Percentiles rank a stretch among this genome's conserved stretches.
These are phyloP conservation scores for Panagrolaimus sp. DNA, from an alignment of 1,140 invertebrate genomes.

Conservation along the genomic window DNA sequence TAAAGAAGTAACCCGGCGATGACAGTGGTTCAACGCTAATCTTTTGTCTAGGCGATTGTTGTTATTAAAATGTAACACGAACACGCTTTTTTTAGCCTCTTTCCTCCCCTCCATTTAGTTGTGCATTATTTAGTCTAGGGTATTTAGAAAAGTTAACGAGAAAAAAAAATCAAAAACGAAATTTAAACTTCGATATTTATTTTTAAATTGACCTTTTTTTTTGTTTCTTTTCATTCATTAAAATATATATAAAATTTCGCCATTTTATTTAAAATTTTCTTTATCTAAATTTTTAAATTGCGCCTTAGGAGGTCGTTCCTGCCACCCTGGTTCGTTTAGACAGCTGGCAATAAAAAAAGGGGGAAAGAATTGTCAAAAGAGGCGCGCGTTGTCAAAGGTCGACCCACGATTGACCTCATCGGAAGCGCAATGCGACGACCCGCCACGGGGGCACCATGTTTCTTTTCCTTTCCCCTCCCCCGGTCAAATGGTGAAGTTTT, in stretches of 20 bases:
- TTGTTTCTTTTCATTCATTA: no score
- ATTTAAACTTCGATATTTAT: no score
- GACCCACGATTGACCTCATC: constrained; percentile 16
- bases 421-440: constrained; percentile 4
- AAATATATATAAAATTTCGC: no score
- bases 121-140: neutral
- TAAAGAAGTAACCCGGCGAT: neutral
- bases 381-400: constrained; percentile 12
- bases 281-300: neutral
- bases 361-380: no score
- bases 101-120: neutral
- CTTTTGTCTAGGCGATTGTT: neutral
- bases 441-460: neutral
- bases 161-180: no score
- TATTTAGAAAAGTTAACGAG: no score
- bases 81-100: neutral
- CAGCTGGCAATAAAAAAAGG: constrained; percentile 6
- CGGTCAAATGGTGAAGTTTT: no score
- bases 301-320: constrained; percentile 13
- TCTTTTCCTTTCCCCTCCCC: neutral
- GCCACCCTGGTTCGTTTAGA: neutral
- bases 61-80: constrained; percentile 5
- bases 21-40: constrained; percentile 16
- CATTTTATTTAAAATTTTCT: no score
- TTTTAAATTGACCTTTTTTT: no score